Conservation (phyloP, 2,113 vertebrate species). For the Mungos mungo region DNA sequence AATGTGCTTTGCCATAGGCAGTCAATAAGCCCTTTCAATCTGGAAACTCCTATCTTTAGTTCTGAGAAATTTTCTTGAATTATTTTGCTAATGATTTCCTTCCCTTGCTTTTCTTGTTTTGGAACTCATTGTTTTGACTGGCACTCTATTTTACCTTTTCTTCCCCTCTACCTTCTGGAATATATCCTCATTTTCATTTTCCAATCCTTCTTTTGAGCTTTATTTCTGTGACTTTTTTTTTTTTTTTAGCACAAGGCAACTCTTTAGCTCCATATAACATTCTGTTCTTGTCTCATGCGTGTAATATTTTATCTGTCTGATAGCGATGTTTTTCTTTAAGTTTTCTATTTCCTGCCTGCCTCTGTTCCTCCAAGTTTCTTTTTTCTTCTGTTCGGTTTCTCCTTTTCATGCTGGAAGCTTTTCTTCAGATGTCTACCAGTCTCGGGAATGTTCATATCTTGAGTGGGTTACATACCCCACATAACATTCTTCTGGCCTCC, state of each 20-base stretch:
- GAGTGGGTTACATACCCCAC: background rate
- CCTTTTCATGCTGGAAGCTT: background rate
- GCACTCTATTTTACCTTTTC: background rate
- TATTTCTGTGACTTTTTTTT: background rate
- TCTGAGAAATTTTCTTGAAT: background rate
- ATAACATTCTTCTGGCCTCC: background rate
- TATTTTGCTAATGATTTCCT: conserved; percentile 29
- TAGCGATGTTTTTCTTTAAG: background rate
- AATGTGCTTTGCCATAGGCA: background rate
- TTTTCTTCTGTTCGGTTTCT: background rate
- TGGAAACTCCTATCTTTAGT: background rate
- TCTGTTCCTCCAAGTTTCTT: background rate
- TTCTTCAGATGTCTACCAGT: background rate
- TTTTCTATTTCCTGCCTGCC: background rate
- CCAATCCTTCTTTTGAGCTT: background rate
- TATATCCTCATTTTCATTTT: background rate
- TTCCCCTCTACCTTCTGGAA: background rate
- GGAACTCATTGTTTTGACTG: background rate
- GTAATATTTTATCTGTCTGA: background rate
- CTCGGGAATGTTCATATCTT: background rate
- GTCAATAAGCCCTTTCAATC: background rate
- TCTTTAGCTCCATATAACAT: background rate
- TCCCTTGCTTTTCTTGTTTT: background rate
- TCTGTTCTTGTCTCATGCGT: background rate
- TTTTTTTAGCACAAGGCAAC: background rate